Evolutionary conservation across 2,113 vertebrate species (phyloP).

Genomic region (Gymnogyps californianus): DNA sequence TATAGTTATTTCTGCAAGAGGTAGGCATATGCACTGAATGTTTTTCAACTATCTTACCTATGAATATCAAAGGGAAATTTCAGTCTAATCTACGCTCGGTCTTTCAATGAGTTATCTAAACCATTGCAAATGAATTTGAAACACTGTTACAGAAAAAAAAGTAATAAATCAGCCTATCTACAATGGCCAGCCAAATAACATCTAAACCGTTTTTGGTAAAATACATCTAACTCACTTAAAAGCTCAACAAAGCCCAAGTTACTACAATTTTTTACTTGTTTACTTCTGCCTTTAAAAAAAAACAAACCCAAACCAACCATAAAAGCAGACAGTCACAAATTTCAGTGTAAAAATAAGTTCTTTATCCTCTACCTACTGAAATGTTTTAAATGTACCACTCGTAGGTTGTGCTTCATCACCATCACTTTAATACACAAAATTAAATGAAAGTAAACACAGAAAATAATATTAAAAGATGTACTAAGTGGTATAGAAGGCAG

Average conservation of each 20-base stretch:
- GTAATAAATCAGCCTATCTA: not conserved
- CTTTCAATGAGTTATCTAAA: not conserved
- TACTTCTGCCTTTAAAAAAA: not conserved
- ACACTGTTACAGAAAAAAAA: not conserved
- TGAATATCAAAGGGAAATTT: not conserved
- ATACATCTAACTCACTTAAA: not conserved
- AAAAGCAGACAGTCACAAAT: not conserved
- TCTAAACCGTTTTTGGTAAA: not conserved
- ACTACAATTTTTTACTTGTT: not conserved
- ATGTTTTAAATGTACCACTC: not conserved
- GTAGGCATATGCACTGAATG: not conserved
- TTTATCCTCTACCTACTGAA: not conserved
- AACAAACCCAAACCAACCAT: not conserved
- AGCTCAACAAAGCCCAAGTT: not conserved
- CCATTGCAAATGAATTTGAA: not conserved
- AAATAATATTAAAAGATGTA: not conserved
- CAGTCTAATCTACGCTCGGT: not conserved
- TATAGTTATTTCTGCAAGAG: not conserved
- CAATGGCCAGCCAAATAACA: not conserved
- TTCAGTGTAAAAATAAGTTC: not conserved
- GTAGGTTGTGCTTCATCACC: not conserved
- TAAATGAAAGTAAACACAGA: not conserved
- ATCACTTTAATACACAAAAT: not conserved
- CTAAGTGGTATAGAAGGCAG: not conserved
- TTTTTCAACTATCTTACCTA: not conserved